Evolutionary conservation across 2,797 vertebrate genomes (phyloP), one percentile per base, ranked within the genome.

Genomic region (Mionectes olivaceus): DNA sequence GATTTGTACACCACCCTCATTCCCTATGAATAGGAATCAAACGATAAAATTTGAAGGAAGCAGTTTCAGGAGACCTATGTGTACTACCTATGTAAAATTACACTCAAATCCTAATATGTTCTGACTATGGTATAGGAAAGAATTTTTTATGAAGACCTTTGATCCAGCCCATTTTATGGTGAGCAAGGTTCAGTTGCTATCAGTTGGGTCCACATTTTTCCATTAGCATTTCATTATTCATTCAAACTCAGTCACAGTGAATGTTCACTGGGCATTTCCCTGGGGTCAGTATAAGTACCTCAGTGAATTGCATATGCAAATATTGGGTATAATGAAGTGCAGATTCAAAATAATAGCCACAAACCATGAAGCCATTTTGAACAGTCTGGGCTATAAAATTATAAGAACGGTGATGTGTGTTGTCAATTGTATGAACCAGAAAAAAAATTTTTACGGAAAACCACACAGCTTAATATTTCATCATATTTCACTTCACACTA

Each of bases 251-350:
- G 32, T 27, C 74, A 67, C 41, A 41, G 32, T 56, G 27, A 67
- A 75, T 53, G 19, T 73, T 94, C 94, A 19, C 37, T 52, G 90
- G 74, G 57, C 43, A 44, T 84, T 88, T 93, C 87, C 63, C 43
- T 73, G 24, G 55, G 77, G 50, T 83, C 83, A 59, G 2, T 50
- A 46, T 67, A 84, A 89, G 44, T 59, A 73, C 39, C 43, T 83
- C 68, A 83, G 73, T 83, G 79, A 94, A 89, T 56, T 69, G 23
- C 33, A 61, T 60, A 87, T 86, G 69, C 67, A 95, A 93, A 95
- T 91, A 71, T 53, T 64, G 11, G 22, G 12, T 61, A 69, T 89
- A 90, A 86, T 69, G 23, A 93, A 94, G 9, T 33, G 47, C 33
- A 81, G 23, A 77, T 91, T 83, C 64, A 86, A 88, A 90, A 87